Evolutionary conservation across 2,888 invertebrate species (phyloP).

Genomic region (Oxyscelio sp.): DNA sequence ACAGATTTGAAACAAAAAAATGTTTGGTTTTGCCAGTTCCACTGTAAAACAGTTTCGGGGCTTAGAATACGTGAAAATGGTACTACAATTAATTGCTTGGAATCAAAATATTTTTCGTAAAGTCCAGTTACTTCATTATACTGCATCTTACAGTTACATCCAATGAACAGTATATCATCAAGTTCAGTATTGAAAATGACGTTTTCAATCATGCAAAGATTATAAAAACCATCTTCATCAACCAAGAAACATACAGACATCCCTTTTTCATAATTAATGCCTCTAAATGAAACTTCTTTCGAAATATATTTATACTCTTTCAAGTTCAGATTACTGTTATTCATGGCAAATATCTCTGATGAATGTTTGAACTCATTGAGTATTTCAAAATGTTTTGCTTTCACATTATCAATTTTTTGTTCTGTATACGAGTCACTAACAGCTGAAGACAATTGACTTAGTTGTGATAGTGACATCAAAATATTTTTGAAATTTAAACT

Average conservation of each 20-base stretch:
- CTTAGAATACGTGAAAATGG: slow-evolving; percentile 35
- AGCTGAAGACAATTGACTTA: slow-evolving; percentile 55
- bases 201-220: too few relatives aligned
- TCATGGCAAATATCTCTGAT: too few relatives aligned
- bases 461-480: slow-evolving; percentile 42
- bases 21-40: slow-evolving; percentile 15
- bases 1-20: slow-evolving; percentile 34
- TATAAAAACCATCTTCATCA: too few relatives aligned
- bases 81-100: slow-evolving; percentile 26
- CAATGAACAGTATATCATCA: slow-evolving; percentile 37
- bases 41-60: slow-evolving; percentile 41
- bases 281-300: too few relatives aligned
- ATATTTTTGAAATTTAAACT: slow-evolving; percentile 75
- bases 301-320: too few relatives aligned
- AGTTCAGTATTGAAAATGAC: too few relatives aligned
- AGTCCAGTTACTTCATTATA: slow-evolving; percentile 38
- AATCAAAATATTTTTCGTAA: slow-evolving; percentile 19
- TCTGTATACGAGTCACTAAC: slow-evolving; percentile 10
- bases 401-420: slow-evolving; percentile 35
- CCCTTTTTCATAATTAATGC: too few relatives aligned
- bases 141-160: slow-evolving; percentile 38
- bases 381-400: slow-evolving; percentile 18
- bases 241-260: too few relatives aligned
- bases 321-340: too few relatives aligned
- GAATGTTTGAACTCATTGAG: slow-evolving; percentile 20